Evolutionary conservation across 2,888 invertebrate species (phyloP).

Genomic region (Drosophila kuntzei): DNA sequence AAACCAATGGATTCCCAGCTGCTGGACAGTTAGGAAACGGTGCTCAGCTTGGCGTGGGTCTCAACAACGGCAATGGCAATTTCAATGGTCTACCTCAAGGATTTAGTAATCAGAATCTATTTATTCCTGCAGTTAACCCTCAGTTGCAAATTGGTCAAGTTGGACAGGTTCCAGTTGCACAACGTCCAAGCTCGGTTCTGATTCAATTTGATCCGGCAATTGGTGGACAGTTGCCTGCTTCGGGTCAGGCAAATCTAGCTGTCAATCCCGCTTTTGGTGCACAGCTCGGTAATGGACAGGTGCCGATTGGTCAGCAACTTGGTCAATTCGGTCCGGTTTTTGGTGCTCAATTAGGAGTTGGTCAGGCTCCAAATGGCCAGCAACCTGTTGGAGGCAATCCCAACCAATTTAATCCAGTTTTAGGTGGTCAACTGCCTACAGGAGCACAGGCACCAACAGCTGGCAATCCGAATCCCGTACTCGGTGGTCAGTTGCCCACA

Average conservation of each 20-base stretch:
- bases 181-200: conserved; percentile 37
- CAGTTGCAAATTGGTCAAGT: conserved; percentile 32
- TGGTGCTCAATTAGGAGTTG: conserved; percentile 35
- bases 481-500: conserved; percentile 22
- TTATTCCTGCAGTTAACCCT: conserved; percentile 42
- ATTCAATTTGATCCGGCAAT: conserved; percentile 54
- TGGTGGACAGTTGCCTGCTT: conserved; percentile 45
- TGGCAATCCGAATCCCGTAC: conserved; percentile 2
- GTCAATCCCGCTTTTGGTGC: conserved; percentile 31
- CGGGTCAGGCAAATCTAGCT: conserved; percentile 33
- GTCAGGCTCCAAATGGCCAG: conserved; percentile 28
- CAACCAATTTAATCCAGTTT: conserved; percentile 15
- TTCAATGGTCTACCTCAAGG: conserved; percentile 28
- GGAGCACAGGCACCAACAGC: conserved; percentile 1
- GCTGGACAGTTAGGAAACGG: conserved; percentile 42
- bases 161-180: conserved; percentile 22
- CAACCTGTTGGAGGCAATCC: conserved; percentile 6
- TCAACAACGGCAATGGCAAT: conserved; percentile 24
- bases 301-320: conserved; percentile 8
- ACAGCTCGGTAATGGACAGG: conserved; percentile 43
- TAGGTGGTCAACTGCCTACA: conserved; percentile 13
- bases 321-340: conserved; percentile 31
- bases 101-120: conserved; percentile 51
- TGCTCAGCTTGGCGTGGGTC: conserved; percentile 32
- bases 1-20: conserved; percentile 18